These are phyloP conservation scores for Troglohyphantes excavatus DNA, from an alignment of 2,888 invertebrate species.

Conservation along the genomic window DNA sequence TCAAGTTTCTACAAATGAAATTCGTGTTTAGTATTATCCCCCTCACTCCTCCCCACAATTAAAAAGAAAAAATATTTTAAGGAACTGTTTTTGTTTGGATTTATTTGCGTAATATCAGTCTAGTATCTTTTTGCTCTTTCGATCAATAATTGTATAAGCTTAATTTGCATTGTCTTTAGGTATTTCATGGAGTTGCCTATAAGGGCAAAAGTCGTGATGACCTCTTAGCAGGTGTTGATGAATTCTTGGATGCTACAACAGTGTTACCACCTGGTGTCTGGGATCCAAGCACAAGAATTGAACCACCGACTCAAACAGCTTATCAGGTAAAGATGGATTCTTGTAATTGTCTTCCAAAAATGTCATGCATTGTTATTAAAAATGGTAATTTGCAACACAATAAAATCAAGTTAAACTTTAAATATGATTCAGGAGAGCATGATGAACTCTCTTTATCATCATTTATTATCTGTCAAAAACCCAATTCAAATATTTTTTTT, in stretches of 20 bases:
- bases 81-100: no score
- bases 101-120: no score
- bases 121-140: background rate
- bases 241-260: conserved; percentile 82
- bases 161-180: conserved; percentile 17
- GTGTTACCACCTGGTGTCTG: conserved; percentile 82
- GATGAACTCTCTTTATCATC: background rate
- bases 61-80: no score
- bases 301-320: conserved; percentile 82
- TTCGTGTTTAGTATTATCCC: no score
- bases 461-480: background rate
- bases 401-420: no score
- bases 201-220: conserved; percentile 81
- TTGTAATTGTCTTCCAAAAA: background rate
- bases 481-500: no score
- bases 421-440: no score
- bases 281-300: conserved; percentile 84
- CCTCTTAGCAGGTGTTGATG: conserved; percentile 81
- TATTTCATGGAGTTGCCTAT: conserved; percentile 81
- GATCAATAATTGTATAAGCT: conserved; percentile 80
- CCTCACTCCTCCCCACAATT: no score
- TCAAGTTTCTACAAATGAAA: no score
- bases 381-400: no score
- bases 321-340: conserved; percentile 78
- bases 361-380: no score